Evolutionary conservation across 2,888 invertebrate genomes (phyloP).

Genomic region (Cheilosia grossa): DNA sequence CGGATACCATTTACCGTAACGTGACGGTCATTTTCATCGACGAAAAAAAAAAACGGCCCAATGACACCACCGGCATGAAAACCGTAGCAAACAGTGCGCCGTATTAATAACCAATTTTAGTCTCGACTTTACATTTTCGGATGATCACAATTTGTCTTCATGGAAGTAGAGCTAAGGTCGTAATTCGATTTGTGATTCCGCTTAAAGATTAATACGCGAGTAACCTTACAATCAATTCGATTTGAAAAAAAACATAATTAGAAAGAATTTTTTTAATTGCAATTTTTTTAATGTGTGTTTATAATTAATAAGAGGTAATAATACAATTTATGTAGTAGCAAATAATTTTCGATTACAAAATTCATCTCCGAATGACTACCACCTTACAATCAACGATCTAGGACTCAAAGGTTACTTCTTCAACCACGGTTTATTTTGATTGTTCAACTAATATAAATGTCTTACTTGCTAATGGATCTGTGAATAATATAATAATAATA

Average conservation of each 20-base stretch:
- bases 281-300: constrained; percentile 27
- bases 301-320: constrained; percentile 69
- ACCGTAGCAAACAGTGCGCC: too few species aligned
- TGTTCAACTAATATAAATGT: constrained; percentile 48
- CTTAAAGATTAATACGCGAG: too few species aligned
- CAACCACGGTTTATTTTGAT: constrained; percentile 27
- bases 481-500: constrained; percentile 54
- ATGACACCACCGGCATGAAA: too few species aligned
- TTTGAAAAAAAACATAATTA: not conserved
- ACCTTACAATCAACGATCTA: constrained; percentile 45
- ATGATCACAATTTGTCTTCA: too few species aligned
- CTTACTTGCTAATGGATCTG: constrained; percentile 37
- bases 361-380: constrained; percentile 27
- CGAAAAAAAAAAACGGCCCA: too few species aligned
- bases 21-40: too few species aligned
- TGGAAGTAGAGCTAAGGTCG: too few species aligned
- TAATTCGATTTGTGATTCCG: too few species aligned
- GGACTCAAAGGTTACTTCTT: constrained; percentile 36
- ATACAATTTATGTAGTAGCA: constrained; percentile 59
- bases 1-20: too few species aligned
- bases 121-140: too few species aligned
- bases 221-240: not conserved
- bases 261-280: not conserved
- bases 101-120: too few species aligned
- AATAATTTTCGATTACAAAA: constrained; percentile 66